phyloP scores from a whole-genome alignment of 2,113 vertebrate genomes.

The Cepphus grylle region DNA sequence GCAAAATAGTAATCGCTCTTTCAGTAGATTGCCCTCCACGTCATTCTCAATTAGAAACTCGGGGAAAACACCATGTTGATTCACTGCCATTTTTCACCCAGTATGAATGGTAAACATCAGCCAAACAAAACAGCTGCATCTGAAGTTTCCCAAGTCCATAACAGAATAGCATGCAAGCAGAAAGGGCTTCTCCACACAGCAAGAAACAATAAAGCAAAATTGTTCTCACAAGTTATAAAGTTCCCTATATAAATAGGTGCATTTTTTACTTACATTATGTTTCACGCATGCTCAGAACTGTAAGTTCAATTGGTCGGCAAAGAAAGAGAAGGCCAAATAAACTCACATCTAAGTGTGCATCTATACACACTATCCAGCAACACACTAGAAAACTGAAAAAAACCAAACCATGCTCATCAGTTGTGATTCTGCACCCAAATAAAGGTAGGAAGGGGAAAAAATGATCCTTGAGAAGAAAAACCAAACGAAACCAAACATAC shows the following conservation, averaged over 20 bases:
- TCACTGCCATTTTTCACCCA: neutral
- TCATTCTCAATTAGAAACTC: neutral
- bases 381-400: neutral
- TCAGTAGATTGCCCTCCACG: neutral
- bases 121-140: neutral
- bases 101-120: neutral
- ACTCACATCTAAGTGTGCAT: neutral
- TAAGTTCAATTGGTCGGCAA: neutral
- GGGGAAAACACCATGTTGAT: neutral
- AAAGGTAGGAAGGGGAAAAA: neutral
- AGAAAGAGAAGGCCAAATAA: neutral
- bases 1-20: neutral
- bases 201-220: neutral
- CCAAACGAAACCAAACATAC: neutral
- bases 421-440: neutral
- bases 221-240: neutral
- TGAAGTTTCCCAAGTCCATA: neutral
- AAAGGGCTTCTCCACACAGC: neutral
- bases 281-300: neutral
- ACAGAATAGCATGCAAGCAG: neutral
- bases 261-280: neutral
- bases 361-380: neutral
- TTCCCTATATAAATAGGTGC: neutral
- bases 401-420: rapidly evolving
- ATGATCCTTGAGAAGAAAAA: neutral